Evolutionary conservation across 2,888 invertebrate genomes (phyloP).

Genomic region (Schrankia costaestrigalis): DNA sequence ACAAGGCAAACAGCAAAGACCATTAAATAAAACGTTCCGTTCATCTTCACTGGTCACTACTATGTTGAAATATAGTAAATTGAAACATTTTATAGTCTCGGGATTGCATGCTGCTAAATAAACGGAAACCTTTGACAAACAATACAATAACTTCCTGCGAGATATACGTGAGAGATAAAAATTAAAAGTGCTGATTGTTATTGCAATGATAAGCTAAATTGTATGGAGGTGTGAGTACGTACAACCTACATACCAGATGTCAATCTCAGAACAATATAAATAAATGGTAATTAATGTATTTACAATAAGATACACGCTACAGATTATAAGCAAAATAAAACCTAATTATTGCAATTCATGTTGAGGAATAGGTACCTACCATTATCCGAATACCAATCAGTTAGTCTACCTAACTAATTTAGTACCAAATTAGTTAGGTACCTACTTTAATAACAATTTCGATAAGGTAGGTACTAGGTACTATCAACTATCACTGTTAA

Average conservation of each 20-base stretch:
- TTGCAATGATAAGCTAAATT: constrained; percentile 52
- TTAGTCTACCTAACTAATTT: no score
- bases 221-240: no score
- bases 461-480: no score
- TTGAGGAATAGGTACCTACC: no score
- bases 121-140: constrained; percentile 63
- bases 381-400: no score
- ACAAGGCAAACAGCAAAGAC: constrained; percentile 44
- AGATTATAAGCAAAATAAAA: no score
- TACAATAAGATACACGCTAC: no score
- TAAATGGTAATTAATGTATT: no score
- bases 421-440: no score
- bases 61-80: constrained; percentile 28
- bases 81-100: constrained; percentile 43
- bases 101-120: constrained; percentile 47
- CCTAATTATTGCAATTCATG: no score
- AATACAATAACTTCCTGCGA: constrained; percentile 67
- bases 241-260: constrained; percentile 29
- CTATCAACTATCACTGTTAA: no score
- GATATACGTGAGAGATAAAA: constrained; percentile 56
- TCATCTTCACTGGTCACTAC: constrained; percentile 58
- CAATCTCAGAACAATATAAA: constrained; percentile 16
- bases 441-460: no score
- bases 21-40: constrained; percentile 47
- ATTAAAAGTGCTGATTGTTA: constrained; percentile 48